Conservation (phyloP, 2,888 invertebrate species). For the Acanthoscelides obtectus region DNA sequence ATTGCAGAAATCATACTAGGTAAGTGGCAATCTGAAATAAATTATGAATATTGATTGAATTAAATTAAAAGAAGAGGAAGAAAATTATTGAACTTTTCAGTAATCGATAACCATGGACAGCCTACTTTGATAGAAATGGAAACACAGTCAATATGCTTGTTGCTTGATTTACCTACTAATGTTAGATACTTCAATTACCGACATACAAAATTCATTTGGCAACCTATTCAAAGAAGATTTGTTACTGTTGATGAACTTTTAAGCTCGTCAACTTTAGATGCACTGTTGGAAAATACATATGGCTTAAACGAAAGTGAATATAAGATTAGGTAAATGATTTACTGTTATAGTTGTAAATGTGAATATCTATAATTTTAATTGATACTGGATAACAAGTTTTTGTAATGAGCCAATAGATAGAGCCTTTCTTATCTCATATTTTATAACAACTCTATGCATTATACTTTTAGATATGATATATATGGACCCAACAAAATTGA, state of each 20-base stretch:
- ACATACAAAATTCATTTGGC: constrained; percentile 56
- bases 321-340: constrained; percentile 52
- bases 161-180: constrained; percentile 6
- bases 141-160: not conserved
- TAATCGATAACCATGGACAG: constrained; percentile 6
- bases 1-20: constrained; percentile 11
- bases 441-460: too few relatives aligned
- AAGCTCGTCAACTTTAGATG: constrained; percentile 44
- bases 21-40: too few relatives aligned
- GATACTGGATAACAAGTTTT: too few relatives aligned
- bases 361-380: too few relatives aligned
- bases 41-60: too few relatives aligned
- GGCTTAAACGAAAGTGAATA: constrained; percentile 55
- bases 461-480: constrained; percentile 58
- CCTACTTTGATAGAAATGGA: constrained; percentile 5
- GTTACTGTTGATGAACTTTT: constrained; percentile 50
- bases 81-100: too few relatives aligned
- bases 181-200: constrained; percentile 55
- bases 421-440: too few relatives aligned
- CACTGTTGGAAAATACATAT: constrained; percentile 51
- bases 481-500: constrained; percentile 70
- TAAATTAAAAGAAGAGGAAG: too few relatives aligned
- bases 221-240: constrained; percentile 50
- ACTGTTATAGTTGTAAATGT: too few relatives aligned
- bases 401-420: too few relatives aligned